Evolutionary conservation across 2,888 invertebrate species (phyloP), one percentile per base, ranked within the genome.

Genomic region (Muscina levida): DNA sequence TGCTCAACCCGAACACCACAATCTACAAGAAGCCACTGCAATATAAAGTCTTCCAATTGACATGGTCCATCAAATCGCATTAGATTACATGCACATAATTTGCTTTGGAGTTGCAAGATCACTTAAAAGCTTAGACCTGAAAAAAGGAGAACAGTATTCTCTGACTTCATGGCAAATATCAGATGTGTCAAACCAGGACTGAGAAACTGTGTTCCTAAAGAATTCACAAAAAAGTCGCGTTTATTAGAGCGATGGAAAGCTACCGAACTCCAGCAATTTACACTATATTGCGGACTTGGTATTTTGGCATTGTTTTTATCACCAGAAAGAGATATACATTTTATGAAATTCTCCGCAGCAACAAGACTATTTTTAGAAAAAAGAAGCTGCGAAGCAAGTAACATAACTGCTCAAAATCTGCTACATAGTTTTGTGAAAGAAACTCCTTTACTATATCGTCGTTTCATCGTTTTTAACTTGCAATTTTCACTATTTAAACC

Each of bases 31-130:
- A n/a, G 22, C 66, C 8, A 1, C 11, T 6, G n/a, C 48, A 11
- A 39, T 79, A 17, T 74, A 79, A 75, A 1, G 37, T 6, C 46
- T 79, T 2, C n/a, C 57, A 31, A 67, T 79, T 15, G 44, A 75
- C 24, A 79, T 79, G 13, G 26, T 77, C 1, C 6, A 53, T 8
- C 68, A 68, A 26, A 51, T 42, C 15, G 42, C 74, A 31, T n/a
- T 72, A 19, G 72, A 77, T 68, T 77, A 75, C 17, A 75, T 72
- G 75, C 75, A 79, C 39, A 44, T 79, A 31, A 72, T 79, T 4
- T 79, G 75, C 37, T 42, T 75, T 17, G 75, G 79, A 5, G 8
- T 75, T 17, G 75, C 19, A 6, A 31, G 48, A 42, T 59, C 67
- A 19, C n/a, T 79, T 72, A 5, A 70, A 24, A 53, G 39, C 67